Evolutionary conservation across 1,140 invertebrate species (phyloP).

Genomic region (Drosophila albomicans): DNA sequence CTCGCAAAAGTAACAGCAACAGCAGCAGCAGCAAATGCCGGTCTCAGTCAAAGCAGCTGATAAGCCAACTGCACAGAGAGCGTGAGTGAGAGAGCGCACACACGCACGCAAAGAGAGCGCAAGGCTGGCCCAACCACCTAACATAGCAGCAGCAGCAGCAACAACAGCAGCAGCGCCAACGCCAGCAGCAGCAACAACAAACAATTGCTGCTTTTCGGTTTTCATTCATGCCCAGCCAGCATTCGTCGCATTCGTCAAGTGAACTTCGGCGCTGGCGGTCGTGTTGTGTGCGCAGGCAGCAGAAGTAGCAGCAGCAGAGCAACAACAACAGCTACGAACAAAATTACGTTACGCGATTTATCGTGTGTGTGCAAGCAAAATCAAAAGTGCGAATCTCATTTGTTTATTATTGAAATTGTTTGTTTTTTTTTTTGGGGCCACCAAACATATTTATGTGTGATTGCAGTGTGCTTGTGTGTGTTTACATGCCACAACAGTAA

Average conservation of each 20-base stretch:
- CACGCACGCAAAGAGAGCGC: conserved; percentile 27
- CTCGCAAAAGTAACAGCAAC: conserved; percentile 31
- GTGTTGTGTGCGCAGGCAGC: conserved; percentile 68
- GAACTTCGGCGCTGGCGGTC: conserved; percentile 81
- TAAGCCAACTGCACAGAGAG: conserved; percentile 39
- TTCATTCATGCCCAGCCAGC: conserved; percentile 57
- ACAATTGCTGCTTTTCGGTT: conserved; percentile 54
- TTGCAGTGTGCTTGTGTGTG: conserved; percentile 23
- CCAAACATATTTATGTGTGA: conserved; percentile 37
- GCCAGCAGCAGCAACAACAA: conserved; percentile 17
- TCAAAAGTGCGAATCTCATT: conserved; percentile 43
- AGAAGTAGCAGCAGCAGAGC: conserved; percentile 38
- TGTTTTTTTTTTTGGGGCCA: conserved; percentile 31
- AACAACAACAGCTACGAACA: conserved; percentile 31
- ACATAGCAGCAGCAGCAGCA: conserved; percentile 17
- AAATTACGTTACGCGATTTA: conserved; percentile 54
- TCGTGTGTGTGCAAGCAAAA: conserved; percentile 28
- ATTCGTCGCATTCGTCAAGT: conserved; percentile 69
- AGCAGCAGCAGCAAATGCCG: conserved; percentile 45
- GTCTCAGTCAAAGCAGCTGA: conserved; percentile 41
- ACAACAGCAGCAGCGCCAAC: conserved; percentile 5
- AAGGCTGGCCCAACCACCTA: conserved; percentile 40
- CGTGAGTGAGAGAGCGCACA: conserved; percentile 4
- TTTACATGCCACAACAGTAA: conserved; percentile 52
- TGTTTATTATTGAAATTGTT: conserved; percentile 47